Percentiles rank a stretch among this genome's conserved stretches.
phyloP scores from a whole-genome alignment of 92 coral and sea anemone species.

The Galaxea fascicularis region DNA sequence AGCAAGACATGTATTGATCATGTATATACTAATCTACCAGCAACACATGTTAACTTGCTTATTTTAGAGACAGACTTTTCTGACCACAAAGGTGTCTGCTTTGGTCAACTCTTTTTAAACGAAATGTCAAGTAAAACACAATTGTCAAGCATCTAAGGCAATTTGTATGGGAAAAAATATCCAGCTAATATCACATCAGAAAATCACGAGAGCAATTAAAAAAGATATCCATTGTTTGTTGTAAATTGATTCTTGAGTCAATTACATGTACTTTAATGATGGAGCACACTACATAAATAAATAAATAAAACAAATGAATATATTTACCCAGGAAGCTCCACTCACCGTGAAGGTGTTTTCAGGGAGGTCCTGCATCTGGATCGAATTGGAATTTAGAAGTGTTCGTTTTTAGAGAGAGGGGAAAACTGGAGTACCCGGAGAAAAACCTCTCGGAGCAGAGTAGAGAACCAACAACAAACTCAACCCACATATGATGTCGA shows the following conservation, averaged over 20 bases:
- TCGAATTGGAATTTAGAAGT: no score
- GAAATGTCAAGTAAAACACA: constrained; percentile 38
- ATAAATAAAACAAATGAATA: no score
- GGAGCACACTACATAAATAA: constrained; percentile 20
- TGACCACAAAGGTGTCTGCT: constrained; percentile 58
- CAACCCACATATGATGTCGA: no score
- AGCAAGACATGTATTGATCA: constrained; percentile 63
- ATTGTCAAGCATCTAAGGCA: constrained; percentile 34
- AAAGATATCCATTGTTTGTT: constrained; percentile 44
- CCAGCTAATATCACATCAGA: constrained; percentile 21
- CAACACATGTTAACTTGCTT: constrained; percentile 39
- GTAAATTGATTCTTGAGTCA: constrained; percentile 39
- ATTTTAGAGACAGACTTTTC: constrained; percentile 56
- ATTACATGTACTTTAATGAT: constrained; percentile 45
- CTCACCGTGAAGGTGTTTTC: no score
- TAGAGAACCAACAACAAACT: no score
- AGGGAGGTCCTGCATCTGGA: no score
- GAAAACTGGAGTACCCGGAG: no score
- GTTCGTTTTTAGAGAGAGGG: no score
- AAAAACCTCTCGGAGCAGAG: no score
- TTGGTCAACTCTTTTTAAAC: constrained; percentile 46
- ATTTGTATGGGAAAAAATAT: constrained; percentile 33
- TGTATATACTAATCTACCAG: constrained; percentile 57
- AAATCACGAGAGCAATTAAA: constrained; percentile 34
- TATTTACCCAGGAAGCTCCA: no score